A percentile compares a stretch with the other conserved stretches of the same genome.
Evolutionary conservation across 2,113 vertebrate genomes (phyloP).

Genomic region (Dolichotis patagonum): DNA sequence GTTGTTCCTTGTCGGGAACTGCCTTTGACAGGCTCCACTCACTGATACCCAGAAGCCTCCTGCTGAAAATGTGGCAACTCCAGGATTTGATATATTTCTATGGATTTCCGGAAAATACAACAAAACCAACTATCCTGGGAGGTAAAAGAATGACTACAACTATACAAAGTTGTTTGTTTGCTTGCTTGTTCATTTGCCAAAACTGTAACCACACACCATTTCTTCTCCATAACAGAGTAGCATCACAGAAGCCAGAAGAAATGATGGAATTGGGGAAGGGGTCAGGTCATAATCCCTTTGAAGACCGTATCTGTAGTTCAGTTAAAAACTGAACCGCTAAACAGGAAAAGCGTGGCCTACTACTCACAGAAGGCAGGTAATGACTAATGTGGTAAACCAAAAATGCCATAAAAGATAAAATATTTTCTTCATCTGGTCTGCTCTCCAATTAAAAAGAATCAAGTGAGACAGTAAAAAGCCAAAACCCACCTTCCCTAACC

Average conservation of each 20-base stretch:
- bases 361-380: conserved; percentile 36
- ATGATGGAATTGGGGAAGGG: not conserved
- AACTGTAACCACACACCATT: not conserved
- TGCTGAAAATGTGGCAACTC: conserved; percentile 23
- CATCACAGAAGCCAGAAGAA: not conserved
- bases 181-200: not conserved
- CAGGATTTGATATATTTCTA: not conserved
- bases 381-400: conserved; percentile 52
- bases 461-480: not conserved
- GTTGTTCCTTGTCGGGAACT: not conserved
- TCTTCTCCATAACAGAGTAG: not conserved
- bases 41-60: not conserved
- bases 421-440: conserved; percentile 57
- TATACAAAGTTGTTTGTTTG: not conserved
- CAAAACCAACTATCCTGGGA: not conserved
- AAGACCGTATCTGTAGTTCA: conserved; percentile 27
- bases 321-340: conserved; percentile 58
- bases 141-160: not conserved
- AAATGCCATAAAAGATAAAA: not conserved
- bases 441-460: conserved; percentile 35
- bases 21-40: not conserved
- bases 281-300: not conserved
- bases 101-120: not conserved
- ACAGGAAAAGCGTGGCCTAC: conserved; percentile 54
- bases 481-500: conserved; percentile 29